phyloP scores from a whole-genome alignment of 2,797 vertebrate species.

The Lepilemur ruficaudatus region DNA sequence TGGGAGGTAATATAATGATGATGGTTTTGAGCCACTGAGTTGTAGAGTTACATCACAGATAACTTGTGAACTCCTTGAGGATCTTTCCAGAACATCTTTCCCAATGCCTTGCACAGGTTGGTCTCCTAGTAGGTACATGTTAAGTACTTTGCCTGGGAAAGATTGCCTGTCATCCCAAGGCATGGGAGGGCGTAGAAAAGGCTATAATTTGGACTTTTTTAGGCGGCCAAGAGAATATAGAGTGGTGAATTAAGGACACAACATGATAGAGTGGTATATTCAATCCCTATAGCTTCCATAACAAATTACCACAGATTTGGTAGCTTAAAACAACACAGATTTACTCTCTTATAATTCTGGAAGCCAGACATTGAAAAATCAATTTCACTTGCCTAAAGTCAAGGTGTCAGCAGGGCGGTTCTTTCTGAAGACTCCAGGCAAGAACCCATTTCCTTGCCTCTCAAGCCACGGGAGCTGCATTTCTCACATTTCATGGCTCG shows the following conservation, averaged over 20 bases:
- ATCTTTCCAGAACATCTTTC: neutral
- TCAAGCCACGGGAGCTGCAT: neutral
- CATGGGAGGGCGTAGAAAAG: neutral
- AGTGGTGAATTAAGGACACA: neutral
- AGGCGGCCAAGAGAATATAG: neutral
- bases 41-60: neutral
- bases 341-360: neutral
- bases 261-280: neutral
- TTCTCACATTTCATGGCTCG: neutral
- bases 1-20: neutral
- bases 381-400: neutral
- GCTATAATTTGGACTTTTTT: neutral
- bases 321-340: neutral
- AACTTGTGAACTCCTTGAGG: neutral
- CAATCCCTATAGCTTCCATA: neutral
- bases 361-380: conserved; percentile 17
- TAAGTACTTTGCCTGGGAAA: neutral
- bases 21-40: neutral
- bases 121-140: neutral
- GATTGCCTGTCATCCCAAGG: neutral
- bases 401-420: neutral
- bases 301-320: neutral
- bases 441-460: neutral
- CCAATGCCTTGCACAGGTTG: neutral
- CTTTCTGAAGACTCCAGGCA: neutral